phyloP scores from a whole-genome alignment of 2,113 vertebrate species.

The Eulemur rufifrons region DNA sequence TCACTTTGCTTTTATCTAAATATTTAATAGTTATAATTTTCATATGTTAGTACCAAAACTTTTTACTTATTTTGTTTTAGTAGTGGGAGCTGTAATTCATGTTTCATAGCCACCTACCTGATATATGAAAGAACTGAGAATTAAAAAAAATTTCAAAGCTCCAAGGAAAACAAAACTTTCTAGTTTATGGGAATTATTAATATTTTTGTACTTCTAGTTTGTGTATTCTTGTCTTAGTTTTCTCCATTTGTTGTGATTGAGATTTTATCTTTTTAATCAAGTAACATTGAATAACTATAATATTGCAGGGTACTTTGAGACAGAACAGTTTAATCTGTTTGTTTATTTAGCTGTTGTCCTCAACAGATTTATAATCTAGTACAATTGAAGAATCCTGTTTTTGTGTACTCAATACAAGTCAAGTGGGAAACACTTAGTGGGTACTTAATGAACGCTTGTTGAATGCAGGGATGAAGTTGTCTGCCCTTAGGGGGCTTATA shows the following conservation, averaged over 20 bases:
- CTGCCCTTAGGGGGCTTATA: neutral
- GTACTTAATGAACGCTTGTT: neutral
- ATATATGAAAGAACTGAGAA: neutral
- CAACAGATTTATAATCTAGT: neutral
- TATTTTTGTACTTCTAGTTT: neutral
- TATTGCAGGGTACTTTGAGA: neutral
- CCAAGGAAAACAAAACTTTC: neutral
- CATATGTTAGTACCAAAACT: neutral
- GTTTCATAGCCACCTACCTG: neutral
- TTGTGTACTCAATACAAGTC: neutral
- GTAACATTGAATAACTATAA: neutral
- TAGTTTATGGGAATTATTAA: neutral
- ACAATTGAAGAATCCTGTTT: neutral
- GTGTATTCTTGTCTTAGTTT: neutral
- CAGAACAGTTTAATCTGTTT: neutral
- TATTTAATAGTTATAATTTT: slow-evolving; percentile 1
- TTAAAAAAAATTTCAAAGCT: neutral
- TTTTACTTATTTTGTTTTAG: neutral
- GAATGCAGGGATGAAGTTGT: neutral
- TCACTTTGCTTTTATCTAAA: neutral
- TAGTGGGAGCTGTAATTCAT: neutral
- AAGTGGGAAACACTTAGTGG: neutral
- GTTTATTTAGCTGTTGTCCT: neutral
- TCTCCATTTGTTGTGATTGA: neutral
- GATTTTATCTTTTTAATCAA: neutral